Percentiles rank a stretch among this genome's conserved stretches.
phyloP scores from a whole-genome alignment of 2,888 invertebrate genomes.

The Idaea dimidiata region DNA sequence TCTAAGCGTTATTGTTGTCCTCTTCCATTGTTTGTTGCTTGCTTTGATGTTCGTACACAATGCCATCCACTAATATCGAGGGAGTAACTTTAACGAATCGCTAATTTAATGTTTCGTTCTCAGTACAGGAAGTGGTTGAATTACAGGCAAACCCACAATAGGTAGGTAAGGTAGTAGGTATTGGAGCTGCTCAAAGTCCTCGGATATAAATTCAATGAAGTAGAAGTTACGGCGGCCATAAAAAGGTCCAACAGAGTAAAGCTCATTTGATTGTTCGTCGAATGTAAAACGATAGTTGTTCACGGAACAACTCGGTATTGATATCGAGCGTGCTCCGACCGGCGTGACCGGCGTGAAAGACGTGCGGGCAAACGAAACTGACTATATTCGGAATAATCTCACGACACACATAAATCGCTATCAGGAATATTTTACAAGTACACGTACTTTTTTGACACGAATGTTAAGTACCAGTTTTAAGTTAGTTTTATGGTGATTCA shows the following conservation, averaged over 20 bases:
- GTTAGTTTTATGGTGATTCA: too few species aligned
- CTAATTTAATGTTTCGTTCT: background rate
- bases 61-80: background rate
- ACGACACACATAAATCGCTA: constrained; percentile 24
- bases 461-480: too few species aligned
- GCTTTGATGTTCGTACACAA: constrained; percentile 12
- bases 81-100: background rate
- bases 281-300: constrained; percentile 18
- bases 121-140: background rate
- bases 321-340: background rate
- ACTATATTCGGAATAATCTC: constrained; percentile 22
- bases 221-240: constrained; percentile 22
- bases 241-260: constrained; percentile 23
- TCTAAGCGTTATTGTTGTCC: background rate
- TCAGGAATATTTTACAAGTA: constrained; percentile 14
- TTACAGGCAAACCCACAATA: background rate
- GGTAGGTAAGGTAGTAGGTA: background rate
- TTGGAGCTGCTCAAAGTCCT: background rate
- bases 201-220: constrained; percentile 18
- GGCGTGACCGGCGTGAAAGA: too few species aligned
- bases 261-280: constrained; percentile 17
- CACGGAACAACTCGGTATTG: background rate
- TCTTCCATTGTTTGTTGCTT: constrained; percentile 19
- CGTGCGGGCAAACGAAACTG: constrained; percentile 9
- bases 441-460: background rate